Evolutionary conservation across 2,888 invertebrate genomes (phyloP), one percentile per base, ranked within the genome.

Genomic region (Scaptomyza cyrtandrae): DNA sequence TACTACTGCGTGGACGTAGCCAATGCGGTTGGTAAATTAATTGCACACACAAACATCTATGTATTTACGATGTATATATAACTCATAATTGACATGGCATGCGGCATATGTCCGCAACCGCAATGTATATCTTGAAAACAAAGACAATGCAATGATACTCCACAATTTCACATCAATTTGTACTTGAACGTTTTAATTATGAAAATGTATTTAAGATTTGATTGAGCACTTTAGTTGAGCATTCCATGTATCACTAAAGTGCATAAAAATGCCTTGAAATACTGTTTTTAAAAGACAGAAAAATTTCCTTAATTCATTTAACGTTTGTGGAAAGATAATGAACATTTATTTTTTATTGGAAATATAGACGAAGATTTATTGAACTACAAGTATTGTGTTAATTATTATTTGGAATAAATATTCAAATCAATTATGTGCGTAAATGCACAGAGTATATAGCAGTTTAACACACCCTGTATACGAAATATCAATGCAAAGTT

Each of bases 71-170:
- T 33, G 33, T 33, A 4, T 37, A 33, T 19, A 46, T 58, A 60
- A 62, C 41, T 66, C 48, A 60, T 60, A 62, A 66, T 66, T 71
- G 58, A 70, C 60, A 37, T 35, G 52, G 44, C 53, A 45, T 3
- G 44, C 19, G 31, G 35, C 27, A 1, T 10, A 29, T 24, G 19
- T 33, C 19, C 1, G 19, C 44, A 43, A 6, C 29, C 27, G 31
- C 5, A 14, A 29, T 5, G 24, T 31, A 50, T 48, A 10, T 41
- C 52, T 31, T 6, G 13, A 16, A 43, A 14, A 55, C 24, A 31
- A 31, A 55, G 45, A 39, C 31, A 31, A 19, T 3, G 6, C n/a
- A 14, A 52, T 37, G 7, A 14, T 14, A 44, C 50, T 37, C 27
- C 33, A 27, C 70, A 37, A 3, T 43, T 46, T 39, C 19, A 19